Conservation (phyloP, 2,888 invertebrate species). For the Platynereis dumerilii region DNA sequence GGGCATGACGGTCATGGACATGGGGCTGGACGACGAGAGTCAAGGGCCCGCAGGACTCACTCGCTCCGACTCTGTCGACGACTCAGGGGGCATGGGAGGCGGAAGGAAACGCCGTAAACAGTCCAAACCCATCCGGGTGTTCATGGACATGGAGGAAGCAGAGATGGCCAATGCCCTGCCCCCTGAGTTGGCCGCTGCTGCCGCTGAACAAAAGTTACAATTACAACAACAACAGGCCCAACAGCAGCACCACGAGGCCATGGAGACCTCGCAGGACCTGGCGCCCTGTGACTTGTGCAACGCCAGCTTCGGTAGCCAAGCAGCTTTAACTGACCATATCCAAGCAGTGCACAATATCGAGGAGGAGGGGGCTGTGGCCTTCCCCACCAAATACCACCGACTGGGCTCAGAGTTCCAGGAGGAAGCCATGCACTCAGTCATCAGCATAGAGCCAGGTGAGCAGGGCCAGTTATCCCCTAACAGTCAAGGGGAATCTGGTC, state of each 20-base stretch:
- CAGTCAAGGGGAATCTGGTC: conserved; percentile 31
- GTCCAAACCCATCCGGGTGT: conserved; percentile 52
- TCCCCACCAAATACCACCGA: conserved; percentile 74
- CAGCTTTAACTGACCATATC: conserved; percentile 27
- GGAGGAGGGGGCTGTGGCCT: conserved; percentile 29
- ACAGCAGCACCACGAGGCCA: not conserved
- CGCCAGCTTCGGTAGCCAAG: conserved; percentile 19
- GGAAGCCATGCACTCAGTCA: conserved; percentile 20
- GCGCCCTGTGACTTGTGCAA: conserved; percentile 31
- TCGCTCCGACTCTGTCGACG: too few relatives aligned
- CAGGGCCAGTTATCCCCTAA: conserved; percentile 14
- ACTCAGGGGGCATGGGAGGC: conserved; percentile 1
- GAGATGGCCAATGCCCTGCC: conserved; percentile 2
- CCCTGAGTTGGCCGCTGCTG: conserved; percentile 11
- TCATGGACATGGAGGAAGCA: conserved; percentile 19
- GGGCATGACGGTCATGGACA: too few relatives aligned
- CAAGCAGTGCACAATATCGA: conserved; percentile 16
- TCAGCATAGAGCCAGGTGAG: not conserved
- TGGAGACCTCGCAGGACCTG: conserved; percentile 4
- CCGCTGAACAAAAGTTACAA: not conserved
- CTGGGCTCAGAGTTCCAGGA: conserved; percentile 77
- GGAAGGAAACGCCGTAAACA: conserved; percentile 49
- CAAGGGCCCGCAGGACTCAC: too few relatives aligned
- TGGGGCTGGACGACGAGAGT: too few relatives aligned
- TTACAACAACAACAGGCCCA: not conserved